These are phyloP conservation scores for Macheiramphus alcinus DNA, from an alignment of 2,113 vertebrate genomes.

Conservation along the genomic window DNA sequence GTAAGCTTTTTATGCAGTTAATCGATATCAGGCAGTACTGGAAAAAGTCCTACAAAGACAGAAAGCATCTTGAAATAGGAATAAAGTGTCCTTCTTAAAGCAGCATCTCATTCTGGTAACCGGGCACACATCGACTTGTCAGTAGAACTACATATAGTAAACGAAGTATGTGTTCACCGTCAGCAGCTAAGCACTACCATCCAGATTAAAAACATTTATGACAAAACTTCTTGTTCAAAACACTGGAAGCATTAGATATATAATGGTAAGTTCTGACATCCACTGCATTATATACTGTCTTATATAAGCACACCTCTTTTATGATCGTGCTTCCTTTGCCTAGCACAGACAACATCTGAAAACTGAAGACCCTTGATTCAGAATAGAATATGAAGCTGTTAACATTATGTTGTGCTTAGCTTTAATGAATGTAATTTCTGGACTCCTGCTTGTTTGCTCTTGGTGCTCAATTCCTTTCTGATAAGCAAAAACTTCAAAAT, in stretches of 20 bases:
- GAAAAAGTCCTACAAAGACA: not conserved
- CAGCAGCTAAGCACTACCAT: not conserved
- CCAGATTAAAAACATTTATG: not conserved
- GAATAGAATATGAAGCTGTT: not conserved
- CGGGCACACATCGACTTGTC: not conserved
- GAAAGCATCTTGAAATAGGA: constrained; percentile 3
- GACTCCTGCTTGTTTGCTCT: not conserved
- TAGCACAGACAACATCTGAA: not conserved
- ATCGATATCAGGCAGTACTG: not conserved
- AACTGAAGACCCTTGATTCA: not conserved
- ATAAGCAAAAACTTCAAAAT: not conserved
- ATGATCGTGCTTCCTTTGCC: not conserved
- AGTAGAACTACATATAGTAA: not conserved
- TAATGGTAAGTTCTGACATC: not conserved
- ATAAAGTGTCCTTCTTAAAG: not conserved
- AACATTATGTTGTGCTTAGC: not conserved
- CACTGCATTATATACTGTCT: not conserved
- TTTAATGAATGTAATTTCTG: not conserved
- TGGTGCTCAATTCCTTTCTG: not conserved
- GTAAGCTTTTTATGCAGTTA: not conserved
- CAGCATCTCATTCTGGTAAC: not conserved
- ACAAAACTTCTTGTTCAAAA: not conserved
- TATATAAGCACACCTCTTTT: not conserved
- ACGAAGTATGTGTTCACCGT: not conserved
- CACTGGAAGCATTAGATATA: not conserved